Evolutionary conservation across 2,113 vertebrate species (phyloP).

Genomic region (Rhombomys opimus): DNA sequence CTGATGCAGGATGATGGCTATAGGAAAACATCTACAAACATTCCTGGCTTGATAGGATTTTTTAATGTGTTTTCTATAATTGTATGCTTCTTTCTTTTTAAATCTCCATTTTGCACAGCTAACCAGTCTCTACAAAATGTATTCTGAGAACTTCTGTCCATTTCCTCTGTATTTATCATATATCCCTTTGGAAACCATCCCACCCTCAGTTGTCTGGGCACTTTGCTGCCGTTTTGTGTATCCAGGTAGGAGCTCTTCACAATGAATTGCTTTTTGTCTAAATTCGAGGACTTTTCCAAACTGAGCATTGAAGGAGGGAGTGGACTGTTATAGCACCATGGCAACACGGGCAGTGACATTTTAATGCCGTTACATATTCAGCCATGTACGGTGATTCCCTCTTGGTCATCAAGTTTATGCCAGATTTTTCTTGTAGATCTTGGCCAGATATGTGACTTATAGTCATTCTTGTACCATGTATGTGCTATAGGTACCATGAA

Average conservation of each 20-base stretch:
- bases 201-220: background rate
- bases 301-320: background rate
- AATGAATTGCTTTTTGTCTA: slow-evolving; percentile 15
- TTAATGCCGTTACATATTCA: background rate
- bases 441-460: background rate
- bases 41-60: background rate
- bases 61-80: background rate
- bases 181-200: fast-evolving
- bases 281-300: background rate
- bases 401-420: background rate
- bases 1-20: background rate
- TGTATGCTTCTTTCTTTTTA: background rate
- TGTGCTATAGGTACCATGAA: background rate
- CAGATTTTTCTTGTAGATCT: background rate
- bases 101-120: background rate
- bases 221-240: slow-evolving; percentile 34
- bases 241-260: background rate
- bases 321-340: background rate
- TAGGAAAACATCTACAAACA: background rate
- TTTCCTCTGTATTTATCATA: background rate
- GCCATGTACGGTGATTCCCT: background rate
- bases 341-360: too few species aligned
- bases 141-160: background rate
- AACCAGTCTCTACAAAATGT: background rate
- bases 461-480: background rate